These are phyloP conservation scores for Panagrolaimus sp. DNA, from an alignment of 1,140 invertebrate species.

Conservation along the genomic window DNA sequence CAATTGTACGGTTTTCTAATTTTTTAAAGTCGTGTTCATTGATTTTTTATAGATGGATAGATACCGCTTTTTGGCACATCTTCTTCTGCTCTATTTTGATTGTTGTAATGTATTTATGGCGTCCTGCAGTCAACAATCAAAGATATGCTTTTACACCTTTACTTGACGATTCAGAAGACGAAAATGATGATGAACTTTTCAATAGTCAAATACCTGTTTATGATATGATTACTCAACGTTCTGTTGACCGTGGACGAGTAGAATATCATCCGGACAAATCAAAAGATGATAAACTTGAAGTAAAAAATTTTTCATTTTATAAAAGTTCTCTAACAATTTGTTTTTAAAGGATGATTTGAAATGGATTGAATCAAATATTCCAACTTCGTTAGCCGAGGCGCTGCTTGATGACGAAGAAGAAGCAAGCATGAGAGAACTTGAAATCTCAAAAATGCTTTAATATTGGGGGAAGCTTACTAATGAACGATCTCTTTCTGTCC, in stretches of 20 bases:
- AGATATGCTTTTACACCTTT: constrained; percentile 85
- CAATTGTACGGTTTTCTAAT: constrained; percentile 65
- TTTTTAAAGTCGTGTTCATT: neutral
- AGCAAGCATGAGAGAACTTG: constrained; percentile 63
- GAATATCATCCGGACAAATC: neutral
- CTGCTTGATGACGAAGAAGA: constrained; percentile 63
- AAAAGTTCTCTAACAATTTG: constrained; percentile 28
- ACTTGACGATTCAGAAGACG: constrained; percentile 74
- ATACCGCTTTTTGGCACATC: constrained; percentile 88
- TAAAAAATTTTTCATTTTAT: constrained; percentile 5
- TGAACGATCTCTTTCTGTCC: too few species aligned
- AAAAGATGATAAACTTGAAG: constrained; percentile 25
- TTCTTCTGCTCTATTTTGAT: constrained; percentile 78
- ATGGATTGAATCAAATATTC: constrained; percentile 65
- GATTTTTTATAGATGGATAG: constrained; percentile 68
- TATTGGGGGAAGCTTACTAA: neutral
- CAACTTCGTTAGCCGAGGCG: constrained; percentile 62
- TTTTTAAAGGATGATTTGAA: constrained; percentile 62
- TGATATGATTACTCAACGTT: constrained; percentile 45
- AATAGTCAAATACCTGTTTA: constrained; percentile 27
- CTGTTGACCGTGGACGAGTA: constrained; percentile 18
- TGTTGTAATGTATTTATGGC: constrained; percentile 87
- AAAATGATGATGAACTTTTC: constrained; percentile 59
- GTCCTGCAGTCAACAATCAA: constrained; percentile 88
- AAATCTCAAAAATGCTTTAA: constrained; percentile 64